Conservation (phyloP, 2,888 invertebrate species). For the Octodonta nipae region DNA sequence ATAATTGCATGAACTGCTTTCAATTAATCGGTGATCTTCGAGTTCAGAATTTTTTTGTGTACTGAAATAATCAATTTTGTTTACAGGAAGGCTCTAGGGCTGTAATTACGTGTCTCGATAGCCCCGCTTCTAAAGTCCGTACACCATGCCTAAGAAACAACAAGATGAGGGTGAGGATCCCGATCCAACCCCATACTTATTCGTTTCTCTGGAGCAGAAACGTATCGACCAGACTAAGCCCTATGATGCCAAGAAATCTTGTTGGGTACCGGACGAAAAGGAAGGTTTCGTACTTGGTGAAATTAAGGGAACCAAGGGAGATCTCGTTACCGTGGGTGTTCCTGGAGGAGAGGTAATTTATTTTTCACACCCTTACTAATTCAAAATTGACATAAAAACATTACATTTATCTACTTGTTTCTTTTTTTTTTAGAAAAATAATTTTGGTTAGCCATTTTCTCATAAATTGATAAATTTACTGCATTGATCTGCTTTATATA, state of each 20-base stretch:
- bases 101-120: conserved; percentile 55
- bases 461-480: too few species aligned
- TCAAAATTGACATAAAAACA: too few species aligned
- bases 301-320: conserved; percentile 97
- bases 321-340: conserved; percentile 83
- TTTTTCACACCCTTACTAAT: too few species aligned
- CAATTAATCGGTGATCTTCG: too few species aligned
- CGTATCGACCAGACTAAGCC: conserved; percentile 97
- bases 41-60: too few species aligned
- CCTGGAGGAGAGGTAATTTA: conserved; percentile 88
- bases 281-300: conserved; percentile 95
- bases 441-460: too few species aligned
- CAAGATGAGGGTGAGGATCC: conserved; percentile 73
- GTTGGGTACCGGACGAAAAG: conserved; percentile 98
- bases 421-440: too few species aligned
- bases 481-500: too few species aligned
- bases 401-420: too few species aligned
- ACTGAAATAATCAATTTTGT: too few species aligned
- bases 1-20: too few species aligned
- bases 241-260: conserved; percentile 98
- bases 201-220: conserved; percentile 89
- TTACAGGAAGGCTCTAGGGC: conserved; percentile 62
- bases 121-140: conserved; percentile 45
- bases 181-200: conserved; percentile 90
- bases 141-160: conserved; percentile 71